Conservation (phyloP, 2,113 vertebrate species). For the Phylloscopus whistleri region DNA sequence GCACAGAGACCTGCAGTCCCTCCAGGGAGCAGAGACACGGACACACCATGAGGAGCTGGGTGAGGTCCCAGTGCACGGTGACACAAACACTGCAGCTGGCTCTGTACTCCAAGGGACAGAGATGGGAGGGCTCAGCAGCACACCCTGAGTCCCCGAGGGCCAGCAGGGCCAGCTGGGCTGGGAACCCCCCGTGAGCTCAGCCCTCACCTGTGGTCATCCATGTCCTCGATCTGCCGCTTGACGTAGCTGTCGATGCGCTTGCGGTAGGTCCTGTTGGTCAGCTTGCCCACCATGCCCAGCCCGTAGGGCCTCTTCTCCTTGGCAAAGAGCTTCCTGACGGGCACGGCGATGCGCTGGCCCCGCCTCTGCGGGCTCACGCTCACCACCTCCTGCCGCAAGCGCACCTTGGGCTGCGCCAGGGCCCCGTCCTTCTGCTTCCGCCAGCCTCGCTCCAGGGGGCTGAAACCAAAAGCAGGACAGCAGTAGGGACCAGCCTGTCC, state of each 20-base stretch:
- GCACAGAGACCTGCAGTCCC: background rate
- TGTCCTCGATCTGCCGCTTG: slow-evolving; percentile 96
- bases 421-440: slow-evolving; percentile 91
- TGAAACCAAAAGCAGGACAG: slow-evolving; percentile 26
- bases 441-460: slow-evolving; percentile 94
- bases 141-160: too few relatives aligned
- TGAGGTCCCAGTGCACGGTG: background rate
- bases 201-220: slow-evolving; percentile 93
- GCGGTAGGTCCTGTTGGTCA: slow-evolving; percentile 97
- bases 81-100: background rate
- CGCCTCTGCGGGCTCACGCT: slow-evolving; percentile 85
- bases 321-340: slow-evolving; percentile 93
- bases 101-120: background rate
- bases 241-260: slow-evolving; percentile 97
- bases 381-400: slow-evolving; percentile 94
- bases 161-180: background rate
- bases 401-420: slow-evolving; percentile 85
- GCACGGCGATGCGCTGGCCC: slow-evolving; percentile 91
- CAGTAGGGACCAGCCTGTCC: background rate
- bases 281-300: slow-evolving; percentile 94
- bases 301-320: slow-evolving; percentile 95
- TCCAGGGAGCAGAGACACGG: background rate
- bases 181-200: fast-evolving
- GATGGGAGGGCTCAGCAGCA: background rate
- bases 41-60: fast-evolving